A percentile compares a stretch with the other conserved stretches of the same genome.
Conservation (phyloP, 2,888 invertebrate species). For the Dryomyza anilis region DNA sequence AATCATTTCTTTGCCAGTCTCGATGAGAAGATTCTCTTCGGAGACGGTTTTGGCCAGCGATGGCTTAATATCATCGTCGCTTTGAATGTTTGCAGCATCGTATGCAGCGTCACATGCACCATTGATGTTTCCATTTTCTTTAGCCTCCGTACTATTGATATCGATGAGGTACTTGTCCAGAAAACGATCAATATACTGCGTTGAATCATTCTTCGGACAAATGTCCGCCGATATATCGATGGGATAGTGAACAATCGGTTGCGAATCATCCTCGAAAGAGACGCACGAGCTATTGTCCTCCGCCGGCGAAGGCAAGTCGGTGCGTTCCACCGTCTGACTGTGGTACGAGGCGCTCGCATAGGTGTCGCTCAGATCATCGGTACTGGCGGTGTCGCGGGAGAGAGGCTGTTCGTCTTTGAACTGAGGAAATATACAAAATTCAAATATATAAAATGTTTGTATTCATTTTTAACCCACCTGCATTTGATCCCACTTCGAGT, state of each 20-base stretch:
- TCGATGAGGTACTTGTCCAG: conserved; percentile 57
- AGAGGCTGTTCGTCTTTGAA: conserved; percentile 9
- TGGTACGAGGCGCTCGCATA: conserved; percentile 61
- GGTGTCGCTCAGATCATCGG: conserved; percentile 56
- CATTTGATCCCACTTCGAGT: conserved; percentile 49
- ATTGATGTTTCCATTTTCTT: conserved; percentile 35
- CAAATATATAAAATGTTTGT: conserved; percentile 3
- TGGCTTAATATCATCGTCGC: conserved; percentile 28
- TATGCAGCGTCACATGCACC: background rate
- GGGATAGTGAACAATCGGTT: conserved; percentile 59
- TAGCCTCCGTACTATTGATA: conserved; percentile 51
- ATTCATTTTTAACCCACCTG: conserved; percentile 34
- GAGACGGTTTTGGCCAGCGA: conserved; percentile 45
- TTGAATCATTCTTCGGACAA: conserved; percentile 46
- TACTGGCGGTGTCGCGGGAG: conserved; percentile 2
- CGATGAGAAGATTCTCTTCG: conserved; percentile 58
- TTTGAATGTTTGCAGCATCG: too few species aligned
- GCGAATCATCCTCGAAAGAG: conserved; percentile 60
- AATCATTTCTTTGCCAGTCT: conserved; percentile 55
- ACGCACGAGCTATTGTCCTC: conserved; percentile 59
- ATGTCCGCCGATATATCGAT: conserved; percentile 43
- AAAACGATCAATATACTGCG: conserved; percentile 56
- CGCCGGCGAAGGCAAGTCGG: conserved; percentile 56
- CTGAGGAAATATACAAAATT: conserved; percentile 6
- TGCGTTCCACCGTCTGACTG: conserved; percentile 58